Percentiles rank a stretch among this genome's conserved stretches.
phyloP scores from a whole-genome alignment of 2,797 vertebrate genomes.

The Sciurus vulgaris region DNA sequence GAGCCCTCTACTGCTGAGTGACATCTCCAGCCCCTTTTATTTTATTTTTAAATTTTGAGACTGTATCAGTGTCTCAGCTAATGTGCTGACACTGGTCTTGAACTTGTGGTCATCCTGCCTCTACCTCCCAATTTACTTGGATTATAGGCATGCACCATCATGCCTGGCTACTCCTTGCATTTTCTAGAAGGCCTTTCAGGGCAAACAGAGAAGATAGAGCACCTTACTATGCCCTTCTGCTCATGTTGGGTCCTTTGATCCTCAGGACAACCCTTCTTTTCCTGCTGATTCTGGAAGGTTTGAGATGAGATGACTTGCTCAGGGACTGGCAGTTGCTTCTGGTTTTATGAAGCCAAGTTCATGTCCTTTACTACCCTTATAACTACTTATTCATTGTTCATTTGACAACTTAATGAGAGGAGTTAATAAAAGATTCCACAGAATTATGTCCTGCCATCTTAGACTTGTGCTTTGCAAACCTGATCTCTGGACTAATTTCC shows the following conservation, averaged over 20 bases:
- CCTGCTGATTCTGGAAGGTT: background rate
- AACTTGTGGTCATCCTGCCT: too few relatives aligned
- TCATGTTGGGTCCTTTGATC: background rate
- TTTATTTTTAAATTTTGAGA: too few relatives aligned
- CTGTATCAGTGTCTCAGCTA: too few relatives aligned
- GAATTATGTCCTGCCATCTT: background rate
- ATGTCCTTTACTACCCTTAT: background rate
- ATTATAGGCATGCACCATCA: too few relatives aligned
- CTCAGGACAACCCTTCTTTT: background rate
- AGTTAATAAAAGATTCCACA: background rate
- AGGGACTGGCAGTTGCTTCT: background rate
- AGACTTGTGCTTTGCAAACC: background rate
- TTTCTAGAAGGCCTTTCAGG: constrained; percentile 46
- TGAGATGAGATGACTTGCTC: background rate
- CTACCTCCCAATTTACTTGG: too few relatives aligned
- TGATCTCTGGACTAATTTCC: background rate
- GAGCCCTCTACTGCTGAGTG: too few relatives aligned
- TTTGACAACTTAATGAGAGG: background rate
- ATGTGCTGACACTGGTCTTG: too few relatives aligned
- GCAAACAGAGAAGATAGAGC: background rate
- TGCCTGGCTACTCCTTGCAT: background rate
- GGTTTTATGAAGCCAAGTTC: background rate
- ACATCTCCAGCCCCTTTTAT: too few relatives aligned
- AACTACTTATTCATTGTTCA: background rate
- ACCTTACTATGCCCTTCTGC: background rate